Conservation (phyloP, 2,797 vertebrate genomes). For the Propithecus deckenii region DNA sequence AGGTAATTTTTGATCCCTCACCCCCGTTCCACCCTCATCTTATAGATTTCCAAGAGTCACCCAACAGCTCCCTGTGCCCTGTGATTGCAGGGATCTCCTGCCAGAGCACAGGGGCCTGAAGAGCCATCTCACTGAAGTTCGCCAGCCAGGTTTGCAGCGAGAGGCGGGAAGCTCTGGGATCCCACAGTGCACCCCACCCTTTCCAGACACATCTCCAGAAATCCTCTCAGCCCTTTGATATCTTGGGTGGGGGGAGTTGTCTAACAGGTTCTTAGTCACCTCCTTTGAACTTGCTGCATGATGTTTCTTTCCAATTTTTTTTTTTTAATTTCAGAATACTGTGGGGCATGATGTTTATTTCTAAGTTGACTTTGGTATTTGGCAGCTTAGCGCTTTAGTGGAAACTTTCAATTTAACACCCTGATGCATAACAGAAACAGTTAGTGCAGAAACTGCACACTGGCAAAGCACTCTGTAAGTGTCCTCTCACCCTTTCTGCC, state of each 20-base stretch:
- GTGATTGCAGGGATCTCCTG: not conserved
- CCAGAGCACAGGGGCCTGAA: not conserved
- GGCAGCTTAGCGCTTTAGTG: not conserved
- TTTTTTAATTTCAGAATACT: too few relatives aligned
- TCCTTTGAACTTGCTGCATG: not conserved
- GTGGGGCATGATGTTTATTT: not conserved
- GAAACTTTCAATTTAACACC: not conserved
- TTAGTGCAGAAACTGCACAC: not conserved
- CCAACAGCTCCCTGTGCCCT: not conserved
- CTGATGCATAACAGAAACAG: not conserved
- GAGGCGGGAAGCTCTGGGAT: not conserved
- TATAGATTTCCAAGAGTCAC: not conserved
- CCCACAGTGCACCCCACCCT: not conserved
- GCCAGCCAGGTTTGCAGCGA: not conserved
- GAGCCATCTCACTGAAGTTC: not conserved
- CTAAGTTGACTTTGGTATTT: not conserved
- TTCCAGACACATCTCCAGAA: not conserved
- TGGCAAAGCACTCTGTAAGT: too few relatives aligned
- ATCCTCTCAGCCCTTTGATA: not conserved
- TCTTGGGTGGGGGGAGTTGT: not conserved
- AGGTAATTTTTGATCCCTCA: not conserved
- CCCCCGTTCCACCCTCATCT: not conserved
- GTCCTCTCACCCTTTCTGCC: fast-evolving
- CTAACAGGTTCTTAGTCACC: not conserved
- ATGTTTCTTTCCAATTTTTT: too few relatives aligned